phyloP scores from a whole-genome alignment of 2,888 invertebrate genomes.

The Microctonus aethiopoides region DNA sequence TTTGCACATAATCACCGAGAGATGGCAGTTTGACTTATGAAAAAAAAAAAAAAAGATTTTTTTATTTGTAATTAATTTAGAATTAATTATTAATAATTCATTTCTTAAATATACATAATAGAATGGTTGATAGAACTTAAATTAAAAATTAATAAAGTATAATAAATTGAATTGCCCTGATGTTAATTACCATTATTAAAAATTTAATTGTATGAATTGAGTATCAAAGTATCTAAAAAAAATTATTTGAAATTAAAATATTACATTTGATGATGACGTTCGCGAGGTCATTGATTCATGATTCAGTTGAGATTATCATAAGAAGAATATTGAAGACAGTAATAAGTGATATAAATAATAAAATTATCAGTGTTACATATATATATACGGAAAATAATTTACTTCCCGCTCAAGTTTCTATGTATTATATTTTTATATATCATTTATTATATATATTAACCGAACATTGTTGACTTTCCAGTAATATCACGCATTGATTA shows the following conservation, averaged over 20 bases:
- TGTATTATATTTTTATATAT: neutral
- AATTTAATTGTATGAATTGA: no score
- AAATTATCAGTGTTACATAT: neutral
- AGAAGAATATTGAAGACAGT: neutral
- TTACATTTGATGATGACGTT: constrained; percentile 1
- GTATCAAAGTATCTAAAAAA: no score
- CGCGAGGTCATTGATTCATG: neutral
- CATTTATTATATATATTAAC: neutral
- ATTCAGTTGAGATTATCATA: neutral
- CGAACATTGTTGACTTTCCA: neutral
- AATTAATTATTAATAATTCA: neutral
- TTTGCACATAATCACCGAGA: constrained; percentile 37
- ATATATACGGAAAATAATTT: neutral
- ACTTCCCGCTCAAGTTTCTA: neutral
- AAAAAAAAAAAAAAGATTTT: neutral
- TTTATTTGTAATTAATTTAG: neutral
- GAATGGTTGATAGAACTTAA: no score
- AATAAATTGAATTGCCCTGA: neutral
- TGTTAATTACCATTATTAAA: neutral
- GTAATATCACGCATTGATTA: neutral
- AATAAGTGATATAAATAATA: neutral
- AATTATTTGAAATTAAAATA: no score
- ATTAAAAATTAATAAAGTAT: no score
- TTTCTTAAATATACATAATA: neutral
- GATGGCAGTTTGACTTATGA: constrained; percentile 44